phyloP scores from a whole-genome alignment of 92 coral and sea anemone species.

The Ricordea florida region DNA sequence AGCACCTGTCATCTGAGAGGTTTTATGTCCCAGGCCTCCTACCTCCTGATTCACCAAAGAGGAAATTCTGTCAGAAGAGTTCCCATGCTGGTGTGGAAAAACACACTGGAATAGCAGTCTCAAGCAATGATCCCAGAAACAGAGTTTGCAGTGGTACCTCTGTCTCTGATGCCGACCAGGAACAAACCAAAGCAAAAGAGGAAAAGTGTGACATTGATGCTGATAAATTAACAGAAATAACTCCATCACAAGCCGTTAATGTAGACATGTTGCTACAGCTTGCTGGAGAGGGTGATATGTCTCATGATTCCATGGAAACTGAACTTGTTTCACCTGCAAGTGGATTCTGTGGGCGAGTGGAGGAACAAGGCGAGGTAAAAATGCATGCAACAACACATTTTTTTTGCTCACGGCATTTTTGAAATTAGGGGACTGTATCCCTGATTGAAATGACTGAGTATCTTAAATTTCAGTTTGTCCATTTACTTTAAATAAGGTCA shows the following conservation, averaged over 20 bases:
- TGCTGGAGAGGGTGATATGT: conserved; percentile 43
- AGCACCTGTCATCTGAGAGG: neutral
- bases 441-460: too few relatives aligned
- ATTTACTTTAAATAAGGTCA: too few relatives aligned
- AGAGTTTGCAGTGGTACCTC: too few relatives aligned
- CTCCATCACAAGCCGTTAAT: conserved; percentile 86
- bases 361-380: conserved; percentile 52
- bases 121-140: too few relatives aligned
- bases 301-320: conserved; percentile 31
- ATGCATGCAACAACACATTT: neutral
- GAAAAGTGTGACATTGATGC: neutral
- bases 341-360: conserved; percentile 79
- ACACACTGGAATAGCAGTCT: too few relatives aligned
- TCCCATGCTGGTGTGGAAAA: too few relatives aligned
- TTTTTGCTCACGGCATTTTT: neutral
- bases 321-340: conserved; percentile 56
- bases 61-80: conserved; percentile 11
- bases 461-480: too few relatives aligned
- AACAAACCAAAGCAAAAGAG: too few relatives aligned
- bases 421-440: too few relatives aligned
- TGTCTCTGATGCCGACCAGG: too few relatives aligned
- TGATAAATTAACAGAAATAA: conserved; percentile 2
- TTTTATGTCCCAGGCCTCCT: conserved; percentile 86
- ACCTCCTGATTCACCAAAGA: conserved; percentile 59
- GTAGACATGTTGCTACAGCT: conserved; percentile 74